phyloP scores from a whole-genome alignment of 1,140 invertebrate species.

The Bilobella aurantiaca region DNA sequence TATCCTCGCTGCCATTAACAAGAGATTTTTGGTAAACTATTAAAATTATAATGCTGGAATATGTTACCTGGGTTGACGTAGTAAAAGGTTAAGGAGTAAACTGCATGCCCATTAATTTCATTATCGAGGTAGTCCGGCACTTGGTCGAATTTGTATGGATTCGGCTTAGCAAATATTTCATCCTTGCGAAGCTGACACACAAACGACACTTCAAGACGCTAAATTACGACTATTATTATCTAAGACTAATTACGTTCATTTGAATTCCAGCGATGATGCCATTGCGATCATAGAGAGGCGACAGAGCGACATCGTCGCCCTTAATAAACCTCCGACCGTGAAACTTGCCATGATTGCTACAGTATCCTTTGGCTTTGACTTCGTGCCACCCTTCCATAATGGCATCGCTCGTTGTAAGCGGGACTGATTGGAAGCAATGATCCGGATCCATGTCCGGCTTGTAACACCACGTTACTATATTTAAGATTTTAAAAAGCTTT shows the following conservation, averaged over 20 bases:
- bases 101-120: neutral
- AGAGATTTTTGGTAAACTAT: neutral
- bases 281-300: constrained; percentile 16
- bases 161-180: neutral
- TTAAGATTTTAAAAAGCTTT: no score
- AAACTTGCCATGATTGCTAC: neutral
- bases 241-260: constrained; percentile 18
- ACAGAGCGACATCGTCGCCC: neutral
- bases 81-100: neutral
- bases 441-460: neutral
- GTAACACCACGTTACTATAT: constrained; percentile 1
- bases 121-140: neutral
- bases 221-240: no score
- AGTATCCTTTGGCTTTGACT: neutral
- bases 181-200: neutral
- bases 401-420: constrained; percentile 1
- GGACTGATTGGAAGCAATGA: neutral
- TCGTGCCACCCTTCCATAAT: neutral
- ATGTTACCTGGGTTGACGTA: neutral
- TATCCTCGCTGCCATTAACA: constrained; percentile 9
- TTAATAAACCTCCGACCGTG: neutral
- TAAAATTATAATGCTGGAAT: neutral
- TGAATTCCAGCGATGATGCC: constrained; percentile 25
- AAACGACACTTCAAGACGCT: no score
- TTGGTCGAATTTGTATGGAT: constrained; percentile 3